Evolutionary conservation across 1,140 invertebrate species (phyloP).

Genomic region (Drosophila eugracilis): DNA sequence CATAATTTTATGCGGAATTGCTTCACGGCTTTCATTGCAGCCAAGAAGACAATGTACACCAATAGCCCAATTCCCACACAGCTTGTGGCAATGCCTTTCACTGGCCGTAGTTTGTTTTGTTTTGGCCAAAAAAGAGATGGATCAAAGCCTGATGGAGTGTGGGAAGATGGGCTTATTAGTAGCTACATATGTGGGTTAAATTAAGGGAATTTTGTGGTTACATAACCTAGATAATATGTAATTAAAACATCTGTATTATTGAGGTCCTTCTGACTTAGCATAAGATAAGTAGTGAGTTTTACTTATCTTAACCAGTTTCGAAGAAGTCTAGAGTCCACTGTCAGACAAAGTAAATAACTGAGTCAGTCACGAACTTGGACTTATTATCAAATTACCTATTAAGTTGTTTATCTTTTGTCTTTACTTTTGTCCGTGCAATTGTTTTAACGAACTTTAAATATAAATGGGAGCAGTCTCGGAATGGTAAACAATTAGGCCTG

Average conservation of each 20-base stretch:
- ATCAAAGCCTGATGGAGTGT: slow-evolving; percentile 14
- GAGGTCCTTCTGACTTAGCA: not conserved
- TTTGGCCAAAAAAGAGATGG: slow-evolving; percentile 34
- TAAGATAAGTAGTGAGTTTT: not conserved
- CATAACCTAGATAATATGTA: too few relatives aligned
- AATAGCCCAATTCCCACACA: slow-evolving; percentile 70
- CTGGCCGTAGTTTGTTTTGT: slow-evolving; percentile 42
- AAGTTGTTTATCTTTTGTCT: not conserved
- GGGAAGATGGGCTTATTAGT: slow-evolving; percentile 26
- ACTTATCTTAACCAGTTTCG: not conserved
- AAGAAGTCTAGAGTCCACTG: not conserved
- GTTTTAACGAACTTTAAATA: not conserved
- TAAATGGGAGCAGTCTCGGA: not conserved
- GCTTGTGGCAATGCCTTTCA: slow-evolving; percentile 63
- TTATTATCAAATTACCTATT: slow-evolving; percentile 21
- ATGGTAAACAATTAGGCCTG: not conserved
- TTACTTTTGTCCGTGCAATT: not conserved
- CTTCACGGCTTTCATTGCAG: slow-evolving; percentile 50
- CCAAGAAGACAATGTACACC: slow-evolving; percentile 41
- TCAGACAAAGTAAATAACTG: slow-evolving; percentile 6
- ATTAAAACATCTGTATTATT: too few relatives aligned
- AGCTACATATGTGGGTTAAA: slow-evolving; percentile 5
- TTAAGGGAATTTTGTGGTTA: too few relatives aligned
- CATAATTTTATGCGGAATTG: slow-evolving; percentile 57
- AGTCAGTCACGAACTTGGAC: slow-evolving; percentile 12